These are phyloP conservation scores for Zeuzera pyrina DNA, from an alignment of 2,888 invertebrate genomes.

Conservation along the genomic window DNA sequence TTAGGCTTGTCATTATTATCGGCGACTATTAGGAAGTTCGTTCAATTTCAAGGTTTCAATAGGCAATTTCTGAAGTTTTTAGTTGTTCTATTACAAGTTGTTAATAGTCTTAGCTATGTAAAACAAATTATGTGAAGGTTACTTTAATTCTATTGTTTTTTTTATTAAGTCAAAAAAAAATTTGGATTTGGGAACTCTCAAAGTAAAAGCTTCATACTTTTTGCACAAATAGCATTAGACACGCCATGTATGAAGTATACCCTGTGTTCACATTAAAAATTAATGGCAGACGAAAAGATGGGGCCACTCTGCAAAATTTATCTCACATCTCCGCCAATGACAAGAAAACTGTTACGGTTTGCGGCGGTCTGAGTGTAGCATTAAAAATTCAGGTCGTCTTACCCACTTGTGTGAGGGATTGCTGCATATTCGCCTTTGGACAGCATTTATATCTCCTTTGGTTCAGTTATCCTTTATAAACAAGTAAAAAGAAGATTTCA, in stretches of 20 bases:
- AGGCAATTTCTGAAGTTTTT: conserved; percentile 34
- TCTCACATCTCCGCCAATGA: conserved; percentile 71
- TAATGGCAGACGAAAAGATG: conserved; percentile 71
- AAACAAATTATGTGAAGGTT: conserved; percentile 9
- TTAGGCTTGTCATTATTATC: conserved; percentile 64
- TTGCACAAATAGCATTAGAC: conserved; percentile 58
- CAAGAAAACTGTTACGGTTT: conserved; percentile 74
- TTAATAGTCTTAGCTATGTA: neutral
- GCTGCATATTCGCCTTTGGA: conserved; percentile 69
- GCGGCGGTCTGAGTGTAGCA: conserved; percentile 73
- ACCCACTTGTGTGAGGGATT: conserved; percentile 74
- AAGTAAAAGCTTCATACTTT: conserved; percentile 27
- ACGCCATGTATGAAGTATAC: conserved; percentile 64
- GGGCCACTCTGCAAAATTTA: conserved; percentile 74
- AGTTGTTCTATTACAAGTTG: conserved; percentile 4
- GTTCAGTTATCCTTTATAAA: conserved; percentile 45
- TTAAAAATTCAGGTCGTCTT: conserved; percentile 71
- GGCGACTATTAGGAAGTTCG: conserved; percentile 57
- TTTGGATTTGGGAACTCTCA: conserved; percentile 1
- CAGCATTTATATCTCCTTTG: conserved; percentile 71
- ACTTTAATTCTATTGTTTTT: conserved; percentile 1
- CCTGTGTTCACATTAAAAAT: conserved; percentile 65
- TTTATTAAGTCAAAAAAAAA: neutral
- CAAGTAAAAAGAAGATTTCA: conserved; percentile 39
- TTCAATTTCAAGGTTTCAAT: conserved; percentile 57